Base-by-base conservation (phyloP, 2,113 vertebrate species). In the Hemicordylus capensis region DNA sequence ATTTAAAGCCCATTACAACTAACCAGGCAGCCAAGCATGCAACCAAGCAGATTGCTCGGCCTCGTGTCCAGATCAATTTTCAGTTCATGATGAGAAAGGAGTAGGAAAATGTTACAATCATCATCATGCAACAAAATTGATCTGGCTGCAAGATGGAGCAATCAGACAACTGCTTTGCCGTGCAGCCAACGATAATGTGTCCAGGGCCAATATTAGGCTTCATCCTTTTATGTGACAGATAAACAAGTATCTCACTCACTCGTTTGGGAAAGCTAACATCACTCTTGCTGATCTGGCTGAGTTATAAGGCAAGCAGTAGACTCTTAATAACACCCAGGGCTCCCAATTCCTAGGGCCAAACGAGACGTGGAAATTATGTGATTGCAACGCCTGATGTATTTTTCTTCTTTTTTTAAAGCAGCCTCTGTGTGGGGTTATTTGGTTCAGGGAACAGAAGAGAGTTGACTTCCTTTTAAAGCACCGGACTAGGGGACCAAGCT, bases 1-100 rank as follows among this genome's bases (percentile, higher is more conserved):
- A 77, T 74, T n/a, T 83, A 74, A 83, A 83, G 54, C 69, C 56
- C 20, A 56, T 69, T 77, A 67, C 63, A 56, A 9, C 51, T 67
- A 66, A 37, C 61, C 82, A 42, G 9, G 26, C 48, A 70, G 80
- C 51, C 80, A 76, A 76, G 15, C 14, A 66, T 19, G 46, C 11
- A 31, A n/a, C n/a, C n/a, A n/a, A n/a, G 42, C 46, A n/a, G 48
- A 67, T 42, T 84, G 26, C 14, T 10, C 48, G 31, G 34, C 72
- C 31, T 42, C 6, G 56, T 56, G 48, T 44, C 59, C 28, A 54
- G 58, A 51, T 64, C 22, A 39, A 51, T 48, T 64, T 70, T 37
- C n/a, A 51, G 24, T n/a, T 66, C 37, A 64, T 9, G 51, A 22
- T n/a, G 28, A n/a, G n/a, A 76, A 77, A n/a, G 31, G 11, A 58